These are phyloP conservation scores for Diphyllodes magnificus DNA, from an alignment of 2,113 vertebrate genomes.

Conservation along the genomic window DNA sequence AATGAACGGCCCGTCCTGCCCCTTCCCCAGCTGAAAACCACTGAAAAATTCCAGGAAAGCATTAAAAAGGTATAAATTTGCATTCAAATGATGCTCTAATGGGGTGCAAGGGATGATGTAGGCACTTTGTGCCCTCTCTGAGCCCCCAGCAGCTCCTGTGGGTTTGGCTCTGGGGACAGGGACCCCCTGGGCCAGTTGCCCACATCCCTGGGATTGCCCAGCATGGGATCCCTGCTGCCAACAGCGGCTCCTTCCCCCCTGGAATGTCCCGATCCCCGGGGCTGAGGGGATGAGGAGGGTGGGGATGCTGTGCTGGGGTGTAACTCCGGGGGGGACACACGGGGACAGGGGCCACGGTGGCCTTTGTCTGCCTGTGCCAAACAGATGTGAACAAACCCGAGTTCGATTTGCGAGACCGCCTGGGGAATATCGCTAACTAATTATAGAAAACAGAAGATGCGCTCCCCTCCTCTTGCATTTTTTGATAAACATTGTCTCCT, in stretches of 20 bases:
- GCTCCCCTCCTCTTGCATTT: constrained; percentile 64
- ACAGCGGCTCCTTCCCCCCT: fast-evolving
- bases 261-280: fast-evolving
- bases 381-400: constrained; percentile 25
- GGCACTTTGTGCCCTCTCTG: neutral
- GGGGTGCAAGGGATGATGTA: fast-evolving
- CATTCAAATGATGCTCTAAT: neutral
- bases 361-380: constrained; percentile 15
- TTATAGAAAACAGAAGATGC: constrained; percentile 80
- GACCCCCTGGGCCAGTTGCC: fast-evolving
- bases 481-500: constrained; percentile 83
- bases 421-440: constrained; percentile 80
- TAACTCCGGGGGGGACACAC: fast-evolving
- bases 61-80: neutral
- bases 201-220: fast-evolving
- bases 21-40: neutral
- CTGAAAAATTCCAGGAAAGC: neutral
- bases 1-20: neutral
- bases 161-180: neutral
- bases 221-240: neutral
- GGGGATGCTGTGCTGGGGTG: neutral
- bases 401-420: constrained; percentile 64
- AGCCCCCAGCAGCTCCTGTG: neutral
- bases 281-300: neutral
- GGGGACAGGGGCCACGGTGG: neutral